These are phyloP conservation scores for Acheta domesticus DNA, from an alignment of 2,888 invertebrate genomes.

Conservation along the genomic window DNA sequence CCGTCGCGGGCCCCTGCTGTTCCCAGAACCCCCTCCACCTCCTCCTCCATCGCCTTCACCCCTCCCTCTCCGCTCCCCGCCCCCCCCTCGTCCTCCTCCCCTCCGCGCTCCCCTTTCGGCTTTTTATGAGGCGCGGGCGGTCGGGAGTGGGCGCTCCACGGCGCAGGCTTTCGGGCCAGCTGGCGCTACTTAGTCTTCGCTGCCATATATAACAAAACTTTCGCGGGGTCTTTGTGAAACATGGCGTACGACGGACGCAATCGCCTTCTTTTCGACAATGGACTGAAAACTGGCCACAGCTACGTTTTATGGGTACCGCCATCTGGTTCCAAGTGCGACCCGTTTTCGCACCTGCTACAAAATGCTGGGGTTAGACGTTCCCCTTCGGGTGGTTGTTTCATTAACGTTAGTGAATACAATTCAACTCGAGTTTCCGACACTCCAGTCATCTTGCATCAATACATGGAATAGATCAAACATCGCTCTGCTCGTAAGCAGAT, in stretches of 20 bases:
- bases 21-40: not conserved
- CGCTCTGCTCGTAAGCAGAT: no score
- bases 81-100: not conserved
- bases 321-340: not conserved
- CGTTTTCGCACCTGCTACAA: constrained; percentile 5
- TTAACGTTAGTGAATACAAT: not conserved
- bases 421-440: no score
- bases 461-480: no score
- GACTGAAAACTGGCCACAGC: constrained; percentile 18
- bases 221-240: not conserved
- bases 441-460: no score
- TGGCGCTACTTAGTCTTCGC: constrained; percentile 10
- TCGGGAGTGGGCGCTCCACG: not conserved
- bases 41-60: not conserved
- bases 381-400: not conserved
- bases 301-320: not conserved
- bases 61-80: not conserved
- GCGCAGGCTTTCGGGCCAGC: constrained; percentile 1
- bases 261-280: constrained; percentile 18
- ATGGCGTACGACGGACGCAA: constrained; percentile 9
- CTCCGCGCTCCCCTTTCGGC: not conserved
- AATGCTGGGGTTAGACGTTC: no score
- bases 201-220: constrained; percentile 18
- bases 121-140: constrained; percentile 9
- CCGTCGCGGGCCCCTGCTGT: no score